Base-by-base conservation (phyloP, 1,140 invertebrate species). In the Leucophenga varia region DNA sequence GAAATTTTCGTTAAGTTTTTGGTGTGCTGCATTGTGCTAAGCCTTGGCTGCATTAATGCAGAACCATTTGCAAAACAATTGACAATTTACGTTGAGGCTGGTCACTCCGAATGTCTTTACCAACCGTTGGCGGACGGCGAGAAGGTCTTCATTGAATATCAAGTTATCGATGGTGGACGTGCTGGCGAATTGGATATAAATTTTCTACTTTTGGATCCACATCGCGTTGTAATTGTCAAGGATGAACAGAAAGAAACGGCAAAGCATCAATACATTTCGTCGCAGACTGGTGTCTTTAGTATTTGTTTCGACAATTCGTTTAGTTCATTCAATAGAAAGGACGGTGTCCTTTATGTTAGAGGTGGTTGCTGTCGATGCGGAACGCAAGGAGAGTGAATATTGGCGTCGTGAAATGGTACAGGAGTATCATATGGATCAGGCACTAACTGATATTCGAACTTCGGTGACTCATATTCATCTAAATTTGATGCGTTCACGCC, bases 231-330 rank as follows among this genome's bases (percentile, higher is more conserved):
- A 1, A 57, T 90, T 1, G 74, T 83, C 1, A 76, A 80, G 0
- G 86, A 88, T 55, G 80, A 80, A 42, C 82, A 84, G 55, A 85
- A 85, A 55, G 84, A 85, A 68, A 75, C 81, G 5, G 85, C 87
- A 60, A 78, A 78, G 9, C 83, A 87, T 59, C 76, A 81, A 56
- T 75, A 76, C 42, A 75, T 77, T 47, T 75, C 73, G 2, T 74
- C 67, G 1, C 64, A 79, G 37, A 77, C 79, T 22, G 90, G 89
- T 3, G 83, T 88, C 55, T 89, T 87, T 59, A 80, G 82, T 60
- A 81, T 91, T 47, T 93, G 90, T 61, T 90, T 91, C 59, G 89
- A 92, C 59, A 93, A 93, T 61, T 84, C 81, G 2, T 88, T 89
- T 58, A 90, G 87, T 57, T 80, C 81, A 0, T 88, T 89, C 61